Evolutionary conservation across 2,888 invertebrate species (phyloP).

Genomic region (Phortica okadai): DNA sequence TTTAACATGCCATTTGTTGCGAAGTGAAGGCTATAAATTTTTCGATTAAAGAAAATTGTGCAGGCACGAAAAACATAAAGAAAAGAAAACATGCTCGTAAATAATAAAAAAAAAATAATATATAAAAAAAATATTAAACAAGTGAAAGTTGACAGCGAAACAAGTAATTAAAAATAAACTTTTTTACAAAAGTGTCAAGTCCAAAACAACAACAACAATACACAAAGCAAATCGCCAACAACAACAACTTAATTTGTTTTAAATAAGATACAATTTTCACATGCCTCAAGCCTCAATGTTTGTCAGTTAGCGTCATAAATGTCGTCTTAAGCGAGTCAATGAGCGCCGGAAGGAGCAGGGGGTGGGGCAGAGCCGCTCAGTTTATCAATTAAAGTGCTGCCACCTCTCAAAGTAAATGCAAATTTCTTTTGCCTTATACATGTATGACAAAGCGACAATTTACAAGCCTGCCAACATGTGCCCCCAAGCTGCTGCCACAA

Average conservation of each 20-base stretch:
- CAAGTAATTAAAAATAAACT: not conserved
- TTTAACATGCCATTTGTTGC: not conserved
- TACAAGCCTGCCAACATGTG: conserved; percentile 24
- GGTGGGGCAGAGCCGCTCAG: not conserved
- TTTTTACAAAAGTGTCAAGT: conserved; percentile 2
- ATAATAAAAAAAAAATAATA: no score
- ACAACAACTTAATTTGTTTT: conserved; percentile 12
- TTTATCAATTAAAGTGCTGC: no score
- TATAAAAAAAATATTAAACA: not conserved
- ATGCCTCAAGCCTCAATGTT: not conserved
- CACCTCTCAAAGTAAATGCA: conserved; percentile 5
- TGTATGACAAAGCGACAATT: conserved; percentile 25
- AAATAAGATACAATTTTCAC: conserved; percentile 9
- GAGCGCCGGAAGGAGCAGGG: not conserved
- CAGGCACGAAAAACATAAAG: not conserved
- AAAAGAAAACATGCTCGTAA: conserved; percentile 8
- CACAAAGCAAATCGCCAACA: not conserved
- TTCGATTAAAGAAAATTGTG: not conserved
- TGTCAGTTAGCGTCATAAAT: conserved; percentile 11
- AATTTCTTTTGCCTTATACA: conserved; percentile 9
- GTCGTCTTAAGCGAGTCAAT: not conserved
- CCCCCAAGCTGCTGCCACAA: not conserved
- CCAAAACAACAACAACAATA: not conserved
- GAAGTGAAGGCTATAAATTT: not conserved
- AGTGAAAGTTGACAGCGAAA: not conserved